Evolutionary conservation across 2,113 vertebrate species (phyloP).

Genomic region (Felis chaus): DNA sequence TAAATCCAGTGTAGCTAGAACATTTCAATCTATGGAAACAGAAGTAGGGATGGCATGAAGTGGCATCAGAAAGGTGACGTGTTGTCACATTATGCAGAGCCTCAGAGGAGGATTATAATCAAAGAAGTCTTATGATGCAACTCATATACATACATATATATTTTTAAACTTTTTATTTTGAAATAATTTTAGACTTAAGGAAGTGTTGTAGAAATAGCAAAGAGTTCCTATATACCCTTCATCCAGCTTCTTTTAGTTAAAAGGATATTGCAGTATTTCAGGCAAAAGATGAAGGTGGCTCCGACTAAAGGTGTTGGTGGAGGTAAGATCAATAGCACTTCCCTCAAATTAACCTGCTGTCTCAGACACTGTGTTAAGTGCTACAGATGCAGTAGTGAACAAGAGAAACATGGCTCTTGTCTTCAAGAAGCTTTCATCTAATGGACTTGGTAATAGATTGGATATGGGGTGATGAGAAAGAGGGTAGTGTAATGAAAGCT

Average conservation of each 20-base stretch:
- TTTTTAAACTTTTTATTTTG: conserved; percentile 20
- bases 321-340: background rate
- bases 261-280: background rate
- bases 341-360: conserved; percentile 11
- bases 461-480: background rate
- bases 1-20: background rate
- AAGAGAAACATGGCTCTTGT: background rate
- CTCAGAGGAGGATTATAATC: background rate
- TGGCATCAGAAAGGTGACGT: background rate
- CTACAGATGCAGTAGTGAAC: background rate
- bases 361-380: background rate
- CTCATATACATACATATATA: background rate
- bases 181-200: background rate
- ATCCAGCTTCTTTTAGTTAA: background rate
- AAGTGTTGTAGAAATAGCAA: background rate
- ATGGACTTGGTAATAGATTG: background rate
- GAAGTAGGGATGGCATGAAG: background rate
- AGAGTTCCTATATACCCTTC: background rate
- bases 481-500: background rate
- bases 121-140: background rate
- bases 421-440: background rate
- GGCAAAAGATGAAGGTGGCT: background rate
- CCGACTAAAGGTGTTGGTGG: background rate
- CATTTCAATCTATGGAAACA: background rate
- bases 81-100: background rate